A percentile compares a stretch with the other conserved stretches of the same genome.
These are phyloP conservation scores for Odocoileus virginianus DNA, from an alignment of 2,113 vertebrate genomes.

Conservation along the genomic window DNA sequence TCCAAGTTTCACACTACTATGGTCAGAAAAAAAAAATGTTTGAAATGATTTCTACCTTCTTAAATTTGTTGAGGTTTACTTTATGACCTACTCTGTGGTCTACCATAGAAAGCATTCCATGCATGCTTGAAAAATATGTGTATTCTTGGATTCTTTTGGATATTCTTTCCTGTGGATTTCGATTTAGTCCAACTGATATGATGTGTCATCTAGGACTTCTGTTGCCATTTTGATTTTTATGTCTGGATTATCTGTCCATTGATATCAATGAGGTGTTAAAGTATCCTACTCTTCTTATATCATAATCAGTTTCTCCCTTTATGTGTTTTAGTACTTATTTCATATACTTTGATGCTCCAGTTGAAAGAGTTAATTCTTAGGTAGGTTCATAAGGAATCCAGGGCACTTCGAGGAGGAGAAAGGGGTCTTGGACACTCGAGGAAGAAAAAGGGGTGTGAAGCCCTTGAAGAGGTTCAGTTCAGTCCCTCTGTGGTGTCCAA, in stretches of 20 bases:
- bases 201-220: background rate
- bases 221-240: background rate
- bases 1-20: background rate
- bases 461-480: too few species aligned
- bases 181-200: background rate
- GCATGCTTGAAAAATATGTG: background rate
- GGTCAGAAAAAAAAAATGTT: background rate
- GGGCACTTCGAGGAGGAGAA: too few species aligned
- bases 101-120: background rate
- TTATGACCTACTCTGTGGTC: background rate
- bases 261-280: background rate
- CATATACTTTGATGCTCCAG: background rate
- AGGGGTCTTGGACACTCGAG: too few species aligned
- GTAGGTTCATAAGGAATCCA: too few species aligned
- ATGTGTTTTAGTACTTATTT: background rate
- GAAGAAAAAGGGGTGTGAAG: too few species aligned
- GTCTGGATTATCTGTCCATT: background rate
- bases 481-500: too few species aligned
- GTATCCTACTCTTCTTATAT: background rate
- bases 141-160: background rate
- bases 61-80: background rate
- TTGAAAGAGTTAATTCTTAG: too few species aligned
- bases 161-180: background rate
- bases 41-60: background rate
- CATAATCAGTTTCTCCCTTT: background rate